phyloP scores from a whole-genome alignment of 2,888 invertebrate genomes.

The Melanchra persicariae region DNA sequence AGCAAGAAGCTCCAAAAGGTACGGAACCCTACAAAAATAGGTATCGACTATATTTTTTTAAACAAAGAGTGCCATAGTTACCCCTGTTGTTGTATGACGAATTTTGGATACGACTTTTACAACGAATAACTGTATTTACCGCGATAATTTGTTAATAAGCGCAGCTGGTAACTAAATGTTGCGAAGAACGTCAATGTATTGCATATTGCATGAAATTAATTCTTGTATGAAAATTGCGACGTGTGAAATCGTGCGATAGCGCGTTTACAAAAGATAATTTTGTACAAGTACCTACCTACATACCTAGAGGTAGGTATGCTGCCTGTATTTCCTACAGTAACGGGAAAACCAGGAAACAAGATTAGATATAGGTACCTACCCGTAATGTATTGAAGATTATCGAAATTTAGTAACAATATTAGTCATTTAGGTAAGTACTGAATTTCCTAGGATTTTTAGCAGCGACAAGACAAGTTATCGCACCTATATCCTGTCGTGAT shows the following conservation, averaged over 20 bases:
- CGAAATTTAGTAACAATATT: too few relatives aligned
- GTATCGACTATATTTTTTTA: background rate
- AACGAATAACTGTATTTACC: background rate
- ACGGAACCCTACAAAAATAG: too few relatives aligned
- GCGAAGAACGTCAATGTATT: background rate
- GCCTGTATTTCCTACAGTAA: conserved; percentile 5
- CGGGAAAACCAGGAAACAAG: conserved; percentile 4
- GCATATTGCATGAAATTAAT: conserved; percentile 45
- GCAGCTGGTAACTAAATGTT: background rate
- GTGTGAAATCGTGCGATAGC: conserved; percentile 35
- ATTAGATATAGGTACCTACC: background rate
- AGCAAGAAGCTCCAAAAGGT: too few relatives aligned
- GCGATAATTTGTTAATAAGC: conserved; percentile 13
- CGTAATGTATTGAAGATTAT: too few relatives aligned
- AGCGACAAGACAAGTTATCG: background rate
- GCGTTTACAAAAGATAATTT: conserved; percentile 26
- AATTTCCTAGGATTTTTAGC: background rate
- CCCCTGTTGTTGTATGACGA: background rate
- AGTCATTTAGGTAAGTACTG: background rate
- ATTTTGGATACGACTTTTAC: background rate
- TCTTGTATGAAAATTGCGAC: conserved; percentile 18
- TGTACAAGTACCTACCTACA: background rate
- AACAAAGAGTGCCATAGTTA: background rate
- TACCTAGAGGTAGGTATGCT: background rate
- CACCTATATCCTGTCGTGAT: too few relatives aligned